phyloP scores from a whole-genome alignment of 1,140 invertebrate genomes.

The Rhyacophila brunnea region DNA sequence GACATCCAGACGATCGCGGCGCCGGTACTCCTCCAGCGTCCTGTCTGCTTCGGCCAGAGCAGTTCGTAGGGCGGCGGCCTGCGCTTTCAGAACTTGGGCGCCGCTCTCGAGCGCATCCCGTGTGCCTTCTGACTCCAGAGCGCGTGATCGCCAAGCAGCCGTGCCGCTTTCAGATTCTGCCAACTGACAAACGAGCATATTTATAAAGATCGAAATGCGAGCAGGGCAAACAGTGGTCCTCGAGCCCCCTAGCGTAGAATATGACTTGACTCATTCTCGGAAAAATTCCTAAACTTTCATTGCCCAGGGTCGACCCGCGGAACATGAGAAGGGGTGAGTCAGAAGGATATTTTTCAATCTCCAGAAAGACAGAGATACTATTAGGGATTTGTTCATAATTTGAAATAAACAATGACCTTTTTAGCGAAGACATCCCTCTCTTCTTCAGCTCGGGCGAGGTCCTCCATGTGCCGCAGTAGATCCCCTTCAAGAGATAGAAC shows the following conservation, averaged over 20 bases:
- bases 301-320: background rate
- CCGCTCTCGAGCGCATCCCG: conserved; percentile 1
- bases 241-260: no score
- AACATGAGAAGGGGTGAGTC: no score
- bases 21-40: conserved; percentile 19
- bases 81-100: conserved; percentile 1
- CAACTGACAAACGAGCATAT: conserved; percentile 16
- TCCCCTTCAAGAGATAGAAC: conserved; percentile 2
- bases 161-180: conserved; percentile 14
- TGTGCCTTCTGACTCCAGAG: conserved; percentile 11
- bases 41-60: conserved; percentile 7
- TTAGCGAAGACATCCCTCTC: conserved; percentile 7
- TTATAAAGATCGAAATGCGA: no score
- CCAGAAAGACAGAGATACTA: background rate
- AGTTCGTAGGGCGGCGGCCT: conserved; percentile 6
- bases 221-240: no score
- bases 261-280: background rate
- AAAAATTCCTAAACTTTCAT: background rate
- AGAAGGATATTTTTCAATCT: no score
- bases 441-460: background rate
- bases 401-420: conserved; percentile 1
- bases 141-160: conserved; percentile 10
- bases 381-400: background rate
- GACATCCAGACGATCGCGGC: conserved; percentile 10
- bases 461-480: conserved; percentile 1